These are phyloP conservation scores for Centropristis striata DNA, from an alignment of 2,113 vertebrate genomes.

Conservation along the genomic window DNA sequence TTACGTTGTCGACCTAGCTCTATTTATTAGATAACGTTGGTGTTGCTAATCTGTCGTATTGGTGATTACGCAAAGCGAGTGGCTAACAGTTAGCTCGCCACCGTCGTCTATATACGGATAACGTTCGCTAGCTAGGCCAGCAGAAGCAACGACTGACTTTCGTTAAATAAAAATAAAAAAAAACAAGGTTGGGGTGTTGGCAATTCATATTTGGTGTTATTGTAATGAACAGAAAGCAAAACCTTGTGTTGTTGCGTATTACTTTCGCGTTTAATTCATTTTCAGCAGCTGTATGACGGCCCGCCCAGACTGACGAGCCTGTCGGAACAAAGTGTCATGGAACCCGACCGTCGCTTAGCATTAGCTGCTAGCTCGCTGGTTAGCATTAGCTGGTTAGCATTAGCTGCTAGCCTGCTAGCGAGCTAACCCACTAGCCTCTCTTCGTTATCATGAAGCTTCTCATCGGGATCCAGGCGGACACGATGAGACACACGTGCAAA, in stretches of 20 bases:
- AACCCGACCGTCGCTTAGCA: slow-evolving; percentile 66
- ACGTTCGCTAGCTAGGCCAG: slow-evolving; percentile 68
- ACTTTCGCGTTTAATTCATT: slow-evolving; percentile 35
- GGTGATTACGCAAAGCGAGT: slow-evolving; percentile 8
- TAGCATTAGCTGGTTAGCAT: slow-evolving; percentile 51
- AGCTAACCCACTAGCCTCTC: slow-evolving; percentile 50
- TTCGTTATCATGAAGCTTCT: slow-evolving; percentile 62
- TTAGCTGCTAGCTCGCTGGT: slow-evolving; percentile 48
- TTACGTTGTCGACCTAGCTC: not conserved
- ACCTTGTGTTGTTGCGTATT: not conserved
- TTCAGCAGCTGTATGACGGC: slow-evolving; percentile 50
- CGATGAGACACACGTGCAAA: slow-evolving; percentile 22
- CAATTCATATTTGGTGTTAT: not conserved
- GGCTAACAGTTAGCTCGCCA: slow-evolving; percentile 26
- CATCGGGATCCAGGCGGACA: slow-evolving; percentile 41
- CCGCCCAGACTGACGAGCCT: slow-evolving; percentile 64
- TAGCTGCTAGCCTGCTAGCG: slow-evolving; percentile 34
- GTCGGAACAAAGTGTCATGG: slow-evolving; percentile 84
- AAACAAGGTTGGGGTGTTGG: slow-evolving; percentile 9
- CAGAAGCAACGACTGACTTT: slow-evolving; percentile 35
- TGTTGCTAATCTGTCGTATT: slow-evolving; percentile 15
- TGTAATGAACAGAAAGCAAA: rapidly evolving
- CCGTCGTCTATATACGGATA: slow-evolving; percentile 46
- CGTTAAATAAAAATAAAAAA: too few species aligned
- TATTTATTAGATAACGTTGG: not conserved